Base-by-base conservation (phyloP, 1,140 invertebrate genomes). In the Ectropis grisescens region DNA sequence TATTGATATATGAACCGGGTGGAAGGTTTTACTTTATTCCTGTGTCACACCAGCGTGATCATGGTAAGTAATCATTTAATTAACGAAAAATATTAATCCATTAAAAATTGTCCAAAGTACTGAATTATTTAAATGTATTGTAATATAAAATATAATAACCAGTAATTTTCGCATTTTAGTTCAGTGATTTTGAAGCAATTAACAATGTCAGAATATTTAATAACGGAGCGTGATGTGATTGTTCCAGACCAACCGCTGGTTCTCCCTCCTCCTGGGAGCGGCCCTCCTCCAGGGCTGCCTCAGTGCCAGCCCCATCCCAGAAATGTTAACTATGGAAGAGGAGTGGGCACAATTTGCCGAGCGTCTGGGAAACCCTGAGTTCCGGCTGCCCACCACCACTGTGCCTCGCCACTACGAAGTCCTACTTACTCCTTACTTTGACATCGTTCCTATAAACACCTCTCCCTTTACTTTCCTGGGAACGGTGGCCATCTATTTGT, bases 381-480 rank as follows among this genome's bases (percentile, higher is more conserved):
- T 67, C 34, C 59, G 76, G 9, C 48, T 81, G 0, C 61, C 69
- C 0, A 66, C 47, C 0, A 67, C 71, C 1, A 70, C 65, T 2
- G 29, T 15, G 10, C 72, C 76, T 1, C 33, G 35, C 1, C 53
- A 87, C 46, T 94, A 93, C 55, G 84, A 82, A 32, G 58, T 93
- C 0, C 71, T 81, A 2, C 60, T 94, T 3, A 64, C 82, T 1
- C 85, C 88, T 0, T 83, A 87, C 58, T 82, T 89, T n/a, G 82
- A 85, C 24, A 40, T 25, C 13, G 52, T 60, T 15, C 46, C 57
- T n/a, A 11, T 33, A 4, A 69, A 72, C 16, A 43, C 51, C 1
- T 65, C 68, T 19, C 68, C 79, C 15, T 90, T 89, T 40, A 82
- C 70, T 2, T 90, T 91, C 48, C 54, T 82, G 11, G 90, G 90